Evolutionary conservation across 2,888 invertebrate genomes (phyloP).

Genomic region (Lordiphosa andalusiaca): DNA sequence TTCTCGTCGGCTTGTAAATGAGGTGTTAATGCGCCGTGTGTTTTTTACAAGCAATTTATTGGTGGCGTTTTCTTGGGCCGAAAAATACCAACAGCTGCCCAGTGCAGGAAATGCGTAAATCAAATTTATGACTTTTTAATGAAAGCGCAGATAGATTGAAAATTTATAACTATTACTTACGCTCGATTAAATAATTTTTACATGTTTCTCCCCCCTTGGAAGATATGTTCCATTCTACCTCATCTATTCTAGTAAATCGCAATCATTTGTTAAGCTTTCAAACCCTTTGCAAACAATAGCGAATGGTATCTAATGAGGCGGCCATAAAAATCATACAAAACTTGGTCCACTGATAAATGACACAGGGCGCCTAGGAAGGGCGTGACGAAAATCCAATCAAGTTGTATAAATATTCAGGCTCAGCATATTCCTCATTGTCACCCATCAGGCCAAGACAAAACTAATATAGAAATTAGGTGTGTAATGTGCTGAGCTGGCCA

Average conservation of each 20-base stretch:
- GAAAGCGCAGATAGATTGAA: slow-evolving; percentile 40
- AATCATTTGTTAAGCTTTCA: slow-evolving; percentile 59
- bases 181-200: slow-evolving; percentile 74
- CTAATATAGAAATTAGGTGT: slow-evolving; percentile 75
- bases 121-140: slow-evolving; percentile 66
- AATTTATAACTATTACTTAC: slow-evolving; percentile 70
- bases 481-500: slow-evolving; percentile 72
- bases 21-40: slow-evolving; percentile 56
- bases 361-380: slow-evolving; percentile 33
- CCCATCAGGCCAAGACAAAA: slow-evolving; percentile 33
- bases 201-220: not conserved
- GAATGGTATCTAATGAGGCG: slow-evolving; percentile 53
- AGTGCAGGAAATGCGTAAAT: slow-evolving; percentile 45
- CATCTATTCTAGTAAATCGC: slow-evolving; percentile 45
- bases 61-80: slow-evolving; percentile 16
- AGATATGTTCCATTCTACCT: slow-evolving; percentile 15
- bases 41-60: slow-evolving; percentile 44
- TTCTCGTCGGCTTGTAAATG: slow-evolving; percentile 36
- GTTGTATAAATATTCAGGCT: slow-evolving; percentile 56
- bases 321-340: slow-evolving; percentile 51
- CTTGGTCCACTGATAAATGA: slow-evolving; percentile 51
- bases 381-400: slow-evolving; percentile 77
- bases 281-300: slow-evolving; percentile 60
- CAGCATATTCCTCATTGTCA: slow-evolving; percentile 26
- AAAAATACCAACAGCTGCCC: slow-evolving; percentile 55